phyloP scores from a whole-genome alignment of 2,113 vertebrate species.

The Phrynosoma blainvillii region DNA sequence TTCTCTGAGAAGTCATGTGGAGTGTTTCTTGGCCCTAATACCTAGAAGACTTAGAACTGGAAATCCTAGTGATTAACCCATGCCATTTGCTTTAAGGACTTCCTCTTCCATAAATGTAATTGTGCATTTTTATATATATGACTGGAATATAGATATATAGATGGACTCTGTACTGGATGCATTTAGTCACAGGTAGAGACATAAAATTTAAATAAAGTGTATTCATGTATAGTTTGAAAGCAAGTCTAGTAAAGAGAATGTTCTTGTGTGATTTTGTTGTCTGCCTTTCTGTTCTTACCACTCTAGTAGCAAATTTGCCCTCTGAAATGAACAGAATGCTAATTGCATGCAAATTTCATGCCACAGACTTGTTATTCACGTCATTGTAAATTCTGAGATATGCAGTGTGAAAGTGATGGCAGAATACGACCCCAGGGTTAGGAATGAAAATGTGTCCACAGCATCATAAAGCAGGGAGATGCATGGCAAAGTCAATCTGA shows the following conservation, averaged over 20 bases:
- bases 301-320: constrained; percentile 56
- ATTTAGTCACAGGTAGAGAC: neutral
- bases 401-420: constrained; percentile 64
- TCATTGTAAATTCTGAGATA: constrained; percentile 70
- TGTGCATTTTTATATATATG: neutral
- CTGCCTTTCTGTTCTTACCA: constrained; percentile 58
- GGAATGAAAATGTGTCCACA: constrained; percentile 57
- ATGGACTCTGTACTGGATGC: neutral
- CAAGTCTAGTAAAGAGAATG: neutral
- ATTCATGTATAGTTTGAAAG: neutral
- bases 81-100: neutral
- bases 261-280: constrained; percentile 35
- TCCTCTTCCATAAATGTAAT: neutral
- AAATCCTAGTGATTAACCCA: neutral
- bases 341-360: constrained; percentile 68
- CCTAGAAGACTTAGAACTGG: neutral
- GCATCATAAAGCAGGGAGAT: constrained; percentile 53
- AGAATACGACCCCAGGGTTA: constrained; percentile 65
- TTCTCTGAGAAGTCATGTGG: neutral
- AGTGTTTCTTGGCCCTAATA: neutral
- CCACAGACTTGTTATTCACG: constrained; percentile 65
- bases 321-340: constrained; percentile 61
- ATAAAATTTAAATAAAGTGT: neutral
- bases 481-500: constrained; percentile 60
- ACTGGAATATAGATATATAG: neutral